Base-by-base conservation (phyloP, 2,113 vertebrate genomes). In the Phyllostomus discolor region DNA sequence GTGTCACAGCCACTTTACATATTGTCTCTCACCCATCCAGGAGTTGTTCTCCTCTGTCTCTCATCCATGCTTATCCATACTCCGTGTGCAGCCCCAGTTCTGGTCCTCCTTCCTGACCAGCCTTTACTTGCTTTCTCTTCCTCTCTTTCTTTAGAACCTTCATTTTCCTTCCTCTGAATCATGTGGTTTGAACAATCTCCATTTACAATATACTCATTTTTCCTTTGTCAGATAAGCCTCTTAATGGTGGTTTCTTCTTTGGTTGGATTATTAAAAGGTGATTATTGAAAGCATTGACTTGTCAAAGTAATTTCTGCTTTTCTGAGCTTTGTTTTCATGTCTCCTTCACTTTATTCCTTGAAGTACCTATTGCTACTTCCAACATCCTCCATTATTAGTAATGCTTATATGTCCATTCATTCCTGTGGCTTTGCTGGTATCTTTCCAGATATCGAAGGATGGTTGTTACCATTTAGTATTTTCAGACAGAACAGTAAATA, bases 1-100 rank as follows among this genome's bases (percentile, higher is more conserved):
- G 97, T 90, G 76, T 94, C 81, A 96, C 87, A 83, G 73, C 97
- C 85, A 97, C 94, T 38, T 96, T 35, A 84, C 97, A 97, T 95
- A 79, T 83, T 97, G 96, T 98, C 97, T 98, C 80, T 90, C 88
- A 75, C 97, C 98, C 98, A 98, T 98, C 98, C 96, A 97, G 98
- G 98, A 94, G 93, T 95, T 98, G 96, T 97, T 97, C 97, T 41
- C n/a, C 98, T 97, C 96, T 98, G 97, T 98, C 98, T 96, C 78
- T 97, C 97, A 94, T 97, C 97, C 94, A 66, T 98, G 90, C 97
- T 57, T 86, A 86, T 96, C 89, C 96, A 92, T 28, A 89, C 73
- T 88, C 93, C 80, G 35, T 97, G 86, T 97, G 85, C 87, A 88
- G 75, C 78, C 81, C 35, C 33, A 93, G 14, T 81, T 87, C 79